A percentile compares a stretch with the other conserved stretches of the same genome.
phyloP scores from a whole-genome alignment of 2,888 invertebrate species.

The Tachystola acroxantha region DNA sequence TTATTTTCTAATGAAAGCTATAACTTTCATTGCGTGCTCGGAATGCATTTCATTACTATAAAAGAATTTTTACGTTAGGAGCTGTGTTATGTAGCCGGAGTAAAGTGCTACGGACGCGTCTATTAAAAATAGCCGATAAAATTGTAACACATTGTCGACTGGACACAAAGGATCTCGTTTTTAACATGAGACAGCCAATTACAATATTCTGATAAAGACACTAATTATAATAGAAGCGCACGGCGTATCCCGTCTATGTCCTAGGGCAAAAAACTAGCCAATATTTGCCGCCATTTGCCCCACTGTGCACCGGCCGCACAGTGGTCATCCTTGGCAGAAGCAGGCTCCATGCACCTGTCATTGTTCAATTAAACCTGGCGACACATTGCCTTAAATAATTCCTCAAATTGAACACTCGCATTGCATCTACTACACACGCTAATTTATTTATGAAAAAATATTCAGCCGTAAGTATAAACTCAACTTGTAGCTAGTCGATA shows the following conservation, averaged over 20 bases:
- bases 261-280: conserved; percentile 47
- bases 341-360: conserved; percentile 61
- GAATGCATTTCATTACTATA: conserved; percentile 6
- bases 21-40: conserved; percentile 2
- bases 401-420: conserved; percentile 41
- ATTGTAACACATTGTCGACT: conserved; percentile 22
- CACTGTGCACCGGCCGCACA: conserved; percentile 39
- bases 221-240: conserved; percentile 60
- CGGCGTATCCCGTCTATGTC: conserved; percentile 35
- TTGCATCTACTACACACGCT: conserved; percentile 18
- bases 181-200: conserved; percentile 45
- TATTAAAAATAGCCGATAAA: conserved; percentile 12
- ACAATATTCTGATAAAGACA: conserved; percentile 57
- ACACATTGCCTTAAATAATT: conserved; percentile 66
- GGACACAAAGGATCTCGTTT: conserved; percentile 39
- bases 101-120: not conserved
- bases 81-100: not conserved
- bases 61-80: not conserved
- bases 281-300: conserved; percentile 52
- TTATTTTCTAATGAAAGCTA: conserved; percentile 5
- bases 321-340: conserved; percentile 65
- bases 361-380: conserved; percentile 63
- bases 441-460: conserved; percentile 15
- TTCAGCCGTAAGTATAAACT: conserved; percentile 16
- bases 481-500: conserved; percentile 42